Base-by-base conservation (phyloP, 2,888 invertebrate species). In the Mylabris sibirica region DNA sequence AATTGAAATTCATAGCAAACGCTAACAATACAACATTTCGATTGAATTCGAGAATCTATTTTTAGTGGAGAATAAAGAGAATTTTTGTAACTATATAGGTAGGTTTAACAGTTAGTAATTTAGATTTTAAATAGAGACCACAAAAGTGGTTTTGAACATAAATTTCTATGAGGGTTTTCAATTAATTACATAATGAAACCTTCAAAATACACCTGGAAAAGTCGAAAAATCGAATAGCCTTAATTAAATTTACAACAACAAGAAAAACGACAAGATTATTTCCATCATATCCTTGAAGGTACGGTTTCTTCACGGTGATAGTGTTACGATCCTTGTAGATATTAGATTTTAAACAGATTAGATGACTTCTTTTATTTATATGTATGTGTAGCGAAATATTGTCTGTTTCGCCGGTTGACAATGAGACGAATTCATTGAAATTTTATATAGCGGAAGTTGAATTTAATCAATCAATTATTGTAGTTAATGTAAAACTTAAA, bases 321-420 rank as follows among this genome's bases (percentile, higher is more conserved):
- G 24, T 53, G 22, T 53, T 53, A 53, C 53, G 1, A 53, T 24
- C 24, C 53, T 53, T 53, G 53, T 53, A 49, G 20, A 49, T 49
- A 20, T 20, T 49, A 5, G 9, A 49, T 20, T 20, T 5, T 20
- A 4, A 20, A 49, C 49, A 20, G 49, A 49, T 49, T 49, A 49
- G 49, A 49, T 49, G 49, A 49, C 49, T 20, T 8, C 20, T 49
- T 20, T n/a, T n/a, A n/a, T n/a, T n/a, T n/a, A n/a, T n/a, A n/a
- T n/a, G 2, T 20, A 20, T 30, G 30, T 38, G 38, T 38, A 38
- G 38, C 4, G 14, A 38, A 38, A 38, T 14, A 30, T 30, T 30
- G 30, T 30, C 30, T 30, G n/a, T n/a, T n/a, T n/a, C n/a, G n/a
- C n/a, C n/a, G 30, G 30, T 8, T 30, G 30, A 30, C 30, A 30